Evolutionary conservation across 1,140 invertebrate genomes (phyloP).

Genomic region (Campoletis sonorensis): DNA sequence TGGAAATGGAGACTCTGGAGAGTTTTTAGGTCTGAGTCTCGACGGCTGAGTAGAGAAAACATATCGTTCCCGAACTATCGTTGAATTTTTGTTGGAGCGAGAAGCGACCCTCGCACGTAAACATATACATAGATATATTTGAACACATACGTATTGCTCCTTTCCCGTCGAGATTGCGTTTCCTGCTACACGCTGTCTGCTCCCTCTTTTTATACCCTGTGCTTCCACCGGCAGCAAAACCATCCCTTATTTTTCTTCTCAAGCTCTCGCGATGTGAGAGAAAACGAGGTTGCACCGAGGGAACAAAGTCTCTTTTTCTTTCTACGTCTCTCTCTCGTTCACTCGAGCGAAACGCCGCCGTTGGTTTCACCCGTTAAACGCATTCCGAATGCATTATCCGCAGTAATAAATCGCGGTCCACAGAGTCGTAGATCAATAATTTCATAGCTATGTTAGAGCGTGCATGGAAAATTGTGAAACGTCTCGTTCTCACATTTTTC

Average conservation of each 20-base stretch:
- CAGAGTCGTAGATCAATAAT: conserved; percentile 57
- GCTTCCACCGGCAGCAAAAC: conserved; percentile 29
- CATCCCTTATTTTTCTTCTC: conserved; percentile 44
- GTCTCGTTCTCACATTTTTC: not conserved
- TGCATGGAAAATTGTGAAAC: conserved; percentile 36
- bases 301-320: conserved; percentile 47
- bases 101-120: not conserved
- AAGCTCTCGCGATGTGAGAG: conserved; percentile 19
- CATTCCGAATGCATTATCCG: conserved; percentile 59
- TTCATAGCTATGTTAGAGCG: conserved; percentile 49
- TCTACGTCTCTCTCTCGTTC: conserved; percentile 20
- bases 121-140: not conserved
- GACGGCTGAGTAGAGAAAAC: conserved; percentile 17
- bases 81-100: conserved; percentile 38
- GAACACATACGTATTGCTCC: conserved; percentile 9
- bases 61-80: conserved; percentile 32
- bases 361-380: conserved; percentile 57
- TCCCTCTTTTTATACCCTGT: conserved; percentile 34
- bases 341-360: conserved; percentile 49
- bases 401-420: conserved; percentile 53
- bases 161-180: conserved; percentile 39
- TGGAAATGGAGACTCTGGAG: not conserved
- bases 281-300: conserved; percentile 33
- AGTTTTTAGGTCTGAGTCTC: conserved; percentile 12
- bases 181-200: conserved; percentile 42